phyloP scores from a whole-genome alignment of 2,113 vertebrate genomes.

The Oncorhynchus mykiss region DNA sequence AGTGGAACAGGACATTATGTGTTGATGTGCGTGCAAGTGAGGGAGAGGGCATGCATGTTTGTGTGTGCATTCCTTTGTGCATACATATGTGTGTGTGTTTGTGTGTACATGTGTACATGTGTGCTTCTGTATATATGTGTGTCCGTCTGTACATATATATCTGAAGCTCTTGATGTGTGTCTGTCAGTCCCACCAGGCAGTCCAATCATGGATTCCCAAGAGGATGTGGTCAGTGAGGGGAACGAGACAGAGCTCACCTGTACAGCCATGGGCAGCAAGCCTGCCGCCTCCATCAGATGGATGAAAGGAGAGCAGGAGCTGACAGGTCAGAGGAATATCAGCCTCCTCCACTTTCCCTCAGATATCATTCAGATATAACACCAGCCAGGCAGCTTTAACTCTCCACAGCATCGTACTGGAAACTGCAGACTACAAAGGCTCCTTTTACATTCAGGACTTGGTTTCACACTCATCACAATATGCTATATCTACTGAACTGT shows the following conservation, averaged over 20 bases:
- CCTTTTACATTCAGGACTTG: too few relatives aligned
- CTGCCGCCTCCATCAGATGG: constrained; percentile 92
- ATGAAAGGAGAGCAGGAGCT: constrained; percentile 95
- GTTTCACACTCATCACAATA: too few relatives aligned
- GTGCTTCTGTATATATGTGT: constrained; percentile 23
- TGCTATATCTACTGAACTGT: too few relatives aligned
- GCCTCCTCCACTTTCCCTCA: constrained; percentile 52
- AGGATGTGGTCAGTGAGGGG: constrained; percentile 89
- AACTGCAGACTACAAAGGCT: too few relatives aligned
- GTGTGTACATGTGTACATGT: background rate
- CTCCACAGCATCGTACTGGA: too few relatives aligned
- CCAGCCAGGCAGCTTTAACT: too few relatives aligned
- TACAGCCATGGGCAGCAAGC: constrained; percentile 92
- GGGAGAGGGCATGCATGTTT: constrained; percentile 3
- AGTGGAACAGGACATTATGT: background rate
- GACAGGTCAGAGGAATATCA: constrained; percentile 77
- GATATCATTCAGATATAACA: constrained; percentile 4
- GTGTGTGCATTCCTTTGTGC: background rate
- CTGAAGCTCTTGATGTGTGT: constrained; percentile 21
- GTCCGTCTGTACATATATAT: constrained; percentile 14
- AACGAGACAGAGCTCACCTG: constrained; percentile 98
- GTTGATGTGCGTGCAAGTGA: background rate
- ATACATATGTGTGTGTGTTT: background rate
- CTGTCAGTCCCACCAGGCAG: constrained; percentile 88
- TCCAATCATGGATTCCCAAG: constrained; percentile 90